Conservation (phyloP, 2,888 invertebrate genomes). For the Dione juno region DNA sequence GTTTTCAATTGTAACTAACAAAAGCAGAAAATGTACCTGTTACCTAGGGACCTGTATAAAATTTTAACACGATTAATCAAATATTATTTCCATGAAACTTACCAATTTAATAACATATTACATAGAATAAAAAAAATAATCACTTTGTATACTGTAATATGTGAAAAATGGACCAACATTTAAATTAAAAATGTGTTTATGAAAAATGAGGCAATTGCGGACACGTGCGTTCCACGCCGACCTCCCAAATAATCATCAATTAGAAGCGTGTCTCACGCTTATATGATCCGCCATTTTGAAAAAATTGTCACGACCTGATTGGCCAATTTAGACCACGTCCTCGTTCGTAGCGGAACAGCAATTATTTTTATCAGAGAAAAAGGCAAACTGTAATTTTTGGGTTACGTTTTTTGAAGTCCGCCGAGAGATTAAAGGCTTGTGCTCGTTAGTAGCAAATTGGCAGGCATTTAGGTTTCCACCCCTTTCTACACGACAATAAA, state of each 20-base stretch:
- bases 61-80: no score
- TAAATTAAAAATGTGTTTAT: conserved; percentile 11
- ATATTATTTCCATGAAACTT: no score
- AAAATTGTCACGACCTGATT: conserved; percentile 50
- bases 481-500: conserved; percentile 24
- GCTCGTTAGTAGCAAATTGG: conserved; percentile 37
- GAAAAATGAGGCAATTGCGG: conserved; percentile 11
- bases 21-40: no score
- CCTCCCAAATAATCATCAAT: conserved; percentile 47
- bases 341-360: conserved; percentile 42
- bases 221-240: conserved; percentile 31
- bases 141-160: not conserved
- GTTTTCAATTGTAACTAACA: no score
- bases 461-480: conserved; percentile 31
- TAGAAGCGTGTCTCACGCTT: conserved; percentile 45
- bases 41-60: no score
- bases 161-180: not conserved
- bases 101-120: no score
- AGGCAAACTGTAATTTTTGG: conserved; percentile 42
- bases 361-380: conserved; percentile 43
- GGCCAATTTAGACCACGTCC: conserved; percentile 52
- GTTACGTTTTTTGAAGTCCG: conserved; percentile 34
- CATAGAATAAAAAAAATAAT: no score
- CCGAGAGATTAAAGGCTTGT: conserved; percentile 40
- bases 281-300: conserved; percentile 49